Conservation (phyloP, 1,140 invertebrate species). For the Ostrea denselamellosa region DNA sequence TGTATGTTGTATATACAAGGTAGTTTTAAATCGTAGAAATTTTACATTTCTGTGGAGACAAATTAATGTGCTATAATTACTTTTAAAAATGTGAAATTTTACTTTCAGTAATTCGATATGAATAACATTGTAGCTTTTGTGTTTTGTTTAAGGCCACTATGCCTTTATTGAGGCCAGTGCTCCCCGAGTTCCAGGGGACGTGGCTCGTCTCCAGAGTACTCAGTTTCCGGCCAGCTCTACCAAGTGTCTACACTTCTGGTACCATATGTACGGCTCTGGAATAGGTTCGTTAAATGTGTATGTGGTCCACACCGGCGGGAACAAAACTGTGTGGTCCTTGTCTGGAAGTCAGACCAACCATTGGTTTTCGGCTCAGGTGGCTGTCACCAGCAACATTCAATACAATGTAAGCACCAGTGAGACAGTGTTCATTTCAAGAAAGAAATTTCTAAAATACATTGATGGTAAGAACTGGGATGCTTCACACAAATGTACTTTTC, state of each 20-base stretch:
- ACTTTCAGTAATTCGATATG: too few relatives aligned
- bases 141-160: slow-evolving; percentile 70
- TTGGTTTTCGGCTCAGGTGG: slow-evolving; percentile 67
- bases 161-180: slow-evolving; percentile 73
- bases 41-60: too few relatives aligned
- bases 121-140: not conserved
- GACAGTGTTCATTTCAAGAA: too few relatives aligned
- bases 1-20: not conserved
- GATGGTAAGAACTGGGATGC: too few relatives aligned
- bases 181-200: slow-evolving; percentile 65
- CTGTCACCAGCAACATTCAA: slow-evolving; percentile 54
- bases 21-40: slow-evolving; percentile 48
- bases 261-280: slow-evolving; percentile 86
- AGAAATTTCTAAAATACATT: too few relatives aligned
- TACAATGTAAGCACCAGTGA: slow-evolving; percentile 59
- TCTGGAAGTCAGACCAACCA: slow-evolving; percentile 66
- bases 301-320: slow-evolving; percentile 53
- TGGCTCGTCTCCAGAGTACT: slow-evolving; percentile 72
- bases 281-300: slow-evolving; percentile 70
- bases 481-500: too few relatives aligned
- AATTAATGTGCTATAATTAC: too few relatives aligned
- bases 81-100: too few relatives aligned
- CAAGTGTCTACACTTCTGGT: slow-evolving; percentile 82
- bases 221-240: slow-evolving; percentile 59
- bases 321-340: slow-evolving; percentile 69